Percentiles rank a stretch among this genome's conserved stretches.
These are phyloP conservation scores for Lepus americanus DNA, from an alignment of 2,113 vertebrate genomes.

Conservation along the genomic window DNA sequence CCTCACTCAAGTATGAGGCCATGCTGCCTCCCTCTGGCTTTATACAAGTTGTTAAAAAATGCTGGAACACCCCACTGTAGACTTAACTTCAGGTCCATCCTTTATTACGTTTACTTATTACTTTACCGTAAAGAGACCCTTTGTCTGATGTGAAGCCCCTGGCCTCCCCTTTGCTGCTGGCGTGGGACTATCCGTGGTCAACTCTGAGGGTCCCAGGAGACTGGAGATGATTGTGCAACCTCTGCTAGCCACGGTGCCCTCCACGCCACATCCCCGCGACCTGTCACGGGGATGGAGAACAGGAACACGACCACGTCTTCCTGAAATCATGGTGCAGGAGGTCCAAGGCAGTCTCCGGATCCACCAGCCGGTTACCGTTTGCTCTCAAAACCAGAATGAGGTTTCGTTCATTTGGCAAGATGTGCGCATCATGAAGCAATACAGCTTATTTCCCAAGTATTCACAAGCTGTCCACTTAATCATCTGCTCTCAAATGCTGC, in stretches of 20 bases:
- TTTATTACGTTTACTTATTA: background rate
- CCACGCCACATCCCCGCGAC: background rate
- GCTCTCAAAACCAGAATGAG: conserved; percentile 50
- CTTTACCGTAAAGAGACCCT: background rate
- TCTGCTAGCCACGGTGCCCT: background rate
- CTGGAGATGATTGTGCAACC: background rate
- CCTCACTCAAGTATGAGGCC: conserved; percentile 36
- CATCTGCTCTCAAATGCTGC: conserved; percentile 48
- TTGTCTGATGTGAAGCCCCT: background rate
- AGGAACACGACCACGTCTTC: background rate
- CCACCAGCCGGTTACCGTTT: conserved; percentile 39
- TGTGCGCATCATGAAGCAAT: background rate
- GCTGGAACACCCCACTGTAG: conserved; percentile 3
- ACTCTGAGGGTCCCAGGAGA: background rate
- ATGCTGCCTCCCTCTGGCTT: conserved; percentile 68
- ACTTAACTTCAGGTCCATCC: background rate
- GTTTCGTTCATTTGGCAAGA: conserved; percentile 60
- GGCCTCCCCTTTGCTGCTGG: background rate
- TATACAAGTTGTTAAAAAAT: conserved; percentile 3
- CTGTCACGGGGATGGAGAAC: background rate
- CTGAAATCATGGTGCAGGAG: background rate
- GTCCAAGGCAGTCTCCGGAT: background rate
- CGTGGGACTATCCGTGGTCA: background rate
- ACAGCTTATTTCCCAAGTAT: conserved; percentile 42
- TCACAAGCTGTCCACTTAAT: conserved; percentile 46